Conservation (phyloP, 2,113 vertebrate genomes). For the Cyprinodon tularosa region DNA sequence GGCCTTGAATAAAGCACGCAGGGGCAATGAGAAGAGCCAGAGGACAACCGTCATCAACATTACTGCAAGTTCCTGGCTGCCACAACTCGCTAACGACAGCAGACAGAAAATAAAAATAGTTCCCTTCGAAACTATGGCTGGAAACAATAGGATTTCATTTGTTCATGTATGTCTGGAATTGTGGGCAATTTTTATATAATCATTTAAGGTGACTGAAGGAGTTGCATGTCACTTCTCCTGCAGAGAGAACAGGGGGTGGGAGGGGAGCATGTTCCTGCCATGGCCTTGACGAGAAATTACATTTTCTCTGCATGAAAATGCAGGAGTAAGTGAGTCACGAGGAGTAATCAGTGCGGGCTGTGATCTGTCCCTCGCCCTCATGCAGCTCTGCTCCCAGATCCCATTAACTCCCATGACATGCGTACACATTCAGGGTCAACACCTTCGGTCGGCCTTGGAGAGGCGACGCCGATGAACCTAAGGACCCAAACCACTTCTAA, state of each 20-base stretch:
- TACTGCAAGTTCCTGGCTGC: neutral
- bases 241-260: neutral
- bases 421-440: slow-evolving; percentile 46
- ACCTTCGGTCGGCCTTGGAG: slow-evolving; percentile 33
- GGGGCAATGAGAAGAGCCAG: slow-evolving; percentile 24
- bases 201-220: neutral
- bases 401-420: slow-evolving; percentile 30
- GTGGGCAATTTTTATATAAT: slow-evolving; percentile 18
- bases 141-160: neutral
- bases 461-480: slow-evolving; percentile 22
- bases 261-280: slow-evolving; percentile 14
- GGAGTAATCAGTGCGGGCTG: slow-evolving; percentile 37
- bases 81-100: neutral
- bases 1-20: slow-evolving; percentile 26
- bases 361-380: slow-evolving; percentile 39
- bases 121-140: neutral
- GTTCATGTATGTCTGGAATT: neutral
- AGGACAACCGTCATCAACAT: neutral
- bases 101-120: neutral
- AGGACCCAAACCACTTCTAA: neutral
- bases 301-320: slow-evolving; percentile 36
- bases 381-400: slow-evolving; percentile 22
- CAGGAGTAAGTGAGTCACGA: slow-evolving; percentile 47
- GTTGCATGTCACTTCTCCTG: slow-evolving; percentile 17
- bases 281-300: slow-evolving; percentile 48